Base-by-base conservation (phyloP, 1,140 invertebrate genomes). In the Drosophila melanica region DNA sequence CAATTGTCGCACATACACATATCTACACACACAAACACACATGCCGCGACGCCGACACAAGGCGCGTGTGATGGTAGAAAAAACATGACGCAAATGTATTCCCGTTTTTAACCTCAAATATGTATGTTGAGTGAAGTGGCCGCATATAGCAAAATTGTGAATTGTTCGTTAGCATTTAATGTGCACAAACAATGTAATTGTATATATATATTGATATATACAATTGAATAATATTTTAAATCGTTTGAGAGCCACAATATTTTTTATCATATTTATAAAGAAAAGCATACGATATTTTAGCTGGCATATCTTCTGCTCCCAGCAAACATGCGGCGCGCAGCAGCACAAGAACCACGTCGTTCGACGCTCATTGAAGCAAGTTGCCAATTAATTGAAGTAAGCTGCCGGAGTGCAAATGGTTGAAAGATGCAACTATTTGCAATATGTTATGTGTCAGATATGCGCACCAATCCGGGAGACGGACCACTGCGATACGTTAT, bases 41-140 rank as follows among this genome's bases (percentile, higher is more conserved):
- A 63, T 39, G 44, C 44, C 16, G 4, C 59, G 57, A 79, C 42
- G 70, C 58, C 69, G 53, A 58, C 50, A 86, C 69, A 77, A 71
- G 79, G 64, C 55, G 20, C 20, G 20, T 23, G 20, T 23, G 20
- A 23, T 4, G 2, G 20, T n/a, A n/a, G n/a, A n/a, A 23, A 18
- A 75, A 84, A 79, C 62, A 78, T 81, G 81, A 89, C 84, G 82
- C 71, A 87, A 87, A 89, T 74, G 68, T 60, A 64, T 27, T 73
- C 50, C 59, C 20, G 51, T 65, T 18, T 57, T 67, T 86, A 86
- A 86, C 82, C 82, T 86, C 82, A 86, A 62, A 35, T 51, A 37
- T 20, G 16, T 23, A n/a, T n/a, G n/a, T n/a, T n/a, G n/a, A n/a
- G n/a, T 12, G 16, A 57, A 57, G 8, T 57, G 35, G 9, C 37